Evolutionary conservation across 2,888 invertebrate genomes (phyloP).

Genomic region (Helicoverpa assulta): DNA sequence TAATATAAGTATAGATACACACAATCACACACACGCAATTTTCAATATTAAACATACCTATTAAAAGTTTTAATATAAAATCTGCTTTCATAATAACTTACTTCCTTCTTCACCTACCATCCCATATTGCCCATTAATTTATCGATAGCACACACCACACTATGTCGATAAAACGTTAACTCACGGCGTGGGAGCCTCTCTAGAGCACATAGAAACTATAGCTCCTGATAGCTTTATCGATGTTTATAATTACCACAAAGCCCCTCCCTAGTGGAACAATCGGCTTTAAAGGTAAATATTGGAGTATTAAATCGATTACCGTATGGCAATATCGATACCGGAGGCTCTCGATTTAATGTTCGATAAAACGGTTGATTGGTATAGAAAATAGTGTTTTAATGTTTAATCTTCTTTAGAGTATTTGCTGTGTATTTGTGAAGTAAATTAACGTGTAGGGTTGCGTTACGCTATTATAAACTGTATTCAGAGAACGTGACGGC

Average conservation of each 20-base stretch:
- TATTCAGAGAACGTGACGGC: too few relatives aligned
- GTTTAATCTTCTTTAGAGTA: not conserved
- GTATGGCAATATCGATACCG: not conserved
- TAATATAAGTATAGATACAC: too few relatives aligned
- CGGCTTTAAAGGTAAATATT: conserved; percentile 21
- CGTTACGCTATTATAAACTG: not conserved
- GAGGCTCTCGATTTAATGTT: not conserved
- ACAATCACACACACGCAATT: too few relatives aligned
- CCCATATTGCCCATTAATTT: not conserved
- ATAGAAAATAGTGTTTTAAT: not conserved
- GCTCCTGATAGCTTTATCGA: conserved; percentile 33
- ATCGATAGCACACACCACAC: not conserved
- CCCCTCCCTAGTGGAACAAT: not conserved
- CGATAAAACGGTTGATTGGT: not conserved
- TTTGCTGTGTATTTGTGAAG: too few relatives aligned
- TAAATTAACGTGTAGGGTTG: too few relatives aligned
- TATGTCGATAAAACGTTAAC: conserved; percentile 8
- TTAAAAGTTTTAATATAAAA: too few relatives aligned
- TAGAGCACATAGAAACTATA: conserved; percentile 35
- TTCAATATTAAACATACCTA: not conserved
- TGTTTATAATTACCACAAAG: conserved; percentile 35
- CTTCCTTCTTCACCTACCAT: conserved; percentile 5
- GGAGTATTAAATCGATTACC: conserved; percentile 5
- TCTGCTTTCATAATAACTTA: too few relatives aligned
- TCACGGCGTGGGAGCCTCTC: conserved; percentile 18